A percentile compares a stretch with the other conserved stretches of the same genome.
Evolutionary conservation across 2,888 invertebrate species (phyloP).

Genomic region (Zaprionus lineosus): DNA sequence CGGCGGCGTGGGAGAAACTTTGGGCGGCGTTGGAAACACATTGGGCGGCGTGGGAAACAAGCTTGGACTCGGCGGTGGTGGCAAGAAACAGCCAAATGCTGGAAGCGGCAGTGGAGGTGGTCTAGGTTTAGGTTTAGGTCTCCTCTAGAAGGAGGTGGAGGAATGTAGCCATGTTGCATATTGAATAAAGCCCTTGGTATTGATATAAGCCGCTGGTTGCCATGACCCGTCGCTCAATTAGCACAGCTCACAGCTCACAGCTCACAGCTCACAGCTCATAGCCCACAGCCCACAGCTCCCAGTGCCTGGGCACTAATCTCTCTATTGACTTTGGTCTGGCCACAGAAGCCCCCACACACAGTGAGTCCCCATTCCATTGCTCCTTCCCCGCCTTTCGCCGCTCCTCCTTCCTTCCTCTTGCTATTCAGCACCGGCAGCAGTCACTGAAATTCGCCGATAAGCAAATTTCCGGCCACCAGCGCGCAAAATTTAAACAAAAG

Average conservation of each 20-base stretch:
- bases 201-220: slow-evolving; percentile 68
- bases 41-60: slow-evolving; percentile 45
- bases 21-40: slow-evolving; percentile 55
- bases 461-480: slow-evolving; percentile 70
- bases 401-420: too few relatives aligned
- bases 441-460: slow-evolving; percentile 70
- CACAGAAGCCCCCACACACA: slow-evolving; percentile 9
- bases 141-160: slow-evolving; percentile 37
- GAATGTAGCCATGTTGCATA: slow-evolving; percentile 28
- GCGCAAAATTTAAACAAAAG: slow-evolving; percentile 75
- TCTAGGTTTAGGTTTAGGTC: slow-evolving; percentile 52
- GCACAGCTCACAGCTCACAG: slow-evolving; percentile 56
- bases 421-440: slow-evolving; percentile 22
- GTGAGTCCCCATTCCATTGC: too few relatives aligned
- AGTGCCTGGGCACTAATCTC: slow-evolving; percentile 66
- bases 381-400: too few relatives aligned
- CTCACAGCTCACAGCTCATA: slow-evolving; percentile 45
- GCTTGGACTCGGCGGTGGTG: slow-evolving; percentile 30
- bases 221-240: slow-evolving; percentile 71
- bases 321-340: slow-evolving; percentile 66
- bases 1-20: slow-evolving; percentile 47
- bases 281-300: slow-evolving; percentile 42
- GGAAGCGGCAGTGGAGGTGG: slow-evolving; percentile 10
- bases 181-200: slow-evolving; percentile 55
- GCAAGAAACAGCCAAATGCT: neutral